Base-by-base conservation (phyloP, 2,113 vertebrate species). In the Hippocampus comes region DNA sequence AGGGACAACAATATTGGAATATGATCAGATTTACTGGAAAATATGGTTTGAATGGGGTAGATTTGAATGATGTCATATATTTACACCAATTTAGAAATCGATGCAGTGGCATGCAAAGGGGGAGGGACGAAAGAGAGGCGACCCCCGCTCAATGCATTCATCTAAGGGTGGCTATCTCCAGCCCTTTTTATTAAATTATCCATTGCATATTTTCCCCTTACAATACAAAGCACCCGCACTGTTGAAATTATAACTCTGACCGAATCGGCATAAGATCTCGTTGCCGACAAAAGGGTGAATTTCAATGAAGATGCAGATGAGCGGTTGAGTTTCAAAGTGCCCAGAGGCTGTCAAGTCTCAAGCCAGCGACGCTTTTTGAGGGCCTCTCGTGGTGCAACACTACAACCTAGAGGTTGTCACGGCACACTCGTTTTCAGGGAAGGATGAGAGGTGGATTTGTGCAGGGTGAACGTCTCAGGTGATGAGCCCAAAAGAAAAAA, bases 261-360 rank as follows among this genome's bases (percentile, higher is more conserved):
- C 59, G 5, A 20, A 61, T 86, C 86, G 84, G 80, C 78, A 75
- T 68, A 76, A 78, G 68, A 71, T 74, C 69, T 51, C 67, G 61
- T 41, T 0, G 67, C 75, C 21, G 66, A 76, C 63, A 10, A 57
- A 71, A 67, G 63, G 65, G 60, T 21, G 86, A 84, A 89, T 85
- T 83, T 63, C 78, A 87, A 90, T 83, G 82, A 82, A 82, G 77
- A 85, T 82, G 76, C 84, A 84, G 80, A 84, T 84, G 78, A 76
- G 82, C 2, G 57, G 9, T 60, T 60, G 17, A 10, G 17, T 74
- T 80, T 83, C 80, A 75, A 79, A 85, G 81, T 75, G 72, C 34
- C 80, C 76, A 72, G 72, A 0, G 46, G 78, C 10, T 79, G 61
- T 73, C 21, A 38, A 74, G 43, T 20, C 43, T 11, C 10, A 6